Evolutionary conservation across 2,113 vertebrate species (phyloP).

Genomic region (Phaethornis superciliosus): DNA sequence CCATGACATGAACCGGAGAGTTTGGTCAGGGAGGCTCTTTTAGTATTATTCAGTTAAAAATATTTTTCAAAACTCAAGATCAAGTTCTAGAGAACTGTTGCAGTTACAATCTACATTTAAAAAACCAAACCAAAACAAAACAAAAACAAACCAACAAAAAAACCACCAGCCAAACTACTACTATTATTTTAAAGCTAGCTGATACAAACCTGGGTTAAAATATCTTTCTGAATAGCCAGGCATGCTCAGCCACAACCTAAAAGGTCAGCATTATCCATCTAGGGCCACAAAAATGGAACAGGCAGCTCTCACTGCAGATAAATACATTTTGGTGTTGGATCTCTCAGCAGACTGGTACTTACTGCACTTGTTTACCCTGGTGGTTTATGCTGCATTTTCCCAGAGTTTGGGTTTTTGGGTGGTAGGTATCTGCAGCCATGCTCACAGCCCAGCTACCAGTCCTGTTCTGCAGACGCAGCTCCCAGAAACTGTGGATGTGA

Average conservation of each 20-base stretch:
- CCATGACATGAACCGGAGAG: accelerated
- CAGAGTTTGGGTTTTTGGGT: background rate
- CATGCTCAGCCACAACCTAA: background rate
- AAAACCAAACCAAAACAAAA: background rate
- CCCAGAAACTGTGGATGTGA: background rate
- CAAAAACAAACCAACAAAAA: too few relatives aligned
- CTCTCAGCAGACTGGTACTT: background rate
- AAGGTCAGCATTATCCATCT: background rate
- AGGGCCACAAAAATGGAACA: background rate
- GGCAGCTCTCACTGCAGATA: background rate
- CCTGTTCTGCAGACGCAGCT: background rate
- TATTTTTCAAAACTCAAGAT: background rate
- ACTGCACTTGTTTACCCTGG: background rate
- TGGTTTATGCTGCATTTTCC: background rate
- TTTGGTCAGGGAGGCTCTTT: background rate
- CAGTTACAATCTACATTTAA: background rate
- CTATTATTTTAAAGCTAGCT: background rate
- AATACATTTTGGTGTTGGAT: background rate
- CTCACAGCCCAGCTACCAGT: background rate
- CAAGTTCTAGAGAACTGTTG: background rate
- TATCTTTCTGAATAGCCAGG: background rate
- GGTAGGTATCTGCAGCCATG: background rate
- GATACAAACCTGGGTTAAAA: background rate
- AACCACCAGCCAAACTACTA: background rate
- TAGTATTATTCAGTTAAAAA: background rate